phyloP scores from a whole-genome alignment of 2,888 invertebrate genomes.

The Calephelis perditalis region DNA sequence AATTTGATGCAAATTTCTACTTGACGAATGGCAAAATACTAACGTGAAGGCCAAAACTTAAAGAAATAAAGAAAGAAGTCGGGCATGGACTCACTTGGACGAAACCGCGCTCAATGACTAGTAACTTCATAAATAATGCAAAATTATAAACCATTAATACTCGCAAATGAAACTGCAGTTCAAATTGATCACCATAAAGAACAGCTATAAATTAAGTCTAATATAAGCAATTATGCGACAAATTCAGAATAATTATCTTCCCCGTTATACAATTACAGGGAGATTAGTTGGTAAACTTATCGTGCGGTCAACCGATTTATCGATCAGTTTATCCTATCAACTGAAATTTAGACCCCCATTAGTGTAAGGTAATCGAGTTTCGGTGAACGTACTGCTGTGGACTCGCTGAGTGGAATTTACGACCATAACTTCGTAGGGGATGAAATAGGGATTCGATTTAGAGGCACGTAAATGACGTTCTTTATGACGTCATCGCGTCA shows the following conservation, averaged over 20 bases:
- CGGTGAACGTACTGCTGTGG: slow-evolving; percentile 14
- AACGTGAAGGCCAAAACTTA: too few species aligned
- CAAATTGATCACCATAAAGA: neutral
- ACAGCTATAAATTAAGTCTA: neutral
- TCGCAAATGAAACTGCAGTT: neutral
- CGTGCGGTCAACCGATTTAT: slow-evolving; percentile 15
- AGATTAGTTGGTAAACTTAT: slow-evolving; percentile 14
- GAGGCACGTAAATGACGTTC: neutral
- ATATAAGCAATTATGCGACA: slow-evolving; percentile 1
- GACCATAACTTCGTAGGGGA: slow-evolving; percentile 17
- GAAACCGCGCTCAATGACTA: too few species aligned
- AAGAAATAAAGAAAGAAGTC: too few species aligned
- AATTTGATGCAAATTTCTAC: too few species aligned
- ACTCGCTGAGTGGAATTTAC: slow-evolving; percentile 16
- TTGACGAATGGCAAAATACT: too few species aligned
- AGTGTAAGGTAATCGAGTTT: slow-evolving; percentile 18
- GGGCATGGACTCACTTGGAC: too few species aligned
- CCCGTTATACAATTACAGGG: neutral
- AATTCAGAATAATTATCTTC: neutral
- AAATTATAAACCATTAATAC: neutral
- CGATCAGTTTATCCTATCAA: slow-evolving; percentile 17
- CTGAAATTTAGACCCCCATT: slow-evolving; percentile 18
- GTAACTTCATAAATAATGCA: neutral
- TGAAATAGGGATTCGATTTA: slow-evolving; percentile 1
- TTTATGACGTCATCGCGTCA: neutral